Evolutionary conservation across 2,113 vertebrate genomes (phyloP).

Genomic region (Eurypyga helias): DNA sequence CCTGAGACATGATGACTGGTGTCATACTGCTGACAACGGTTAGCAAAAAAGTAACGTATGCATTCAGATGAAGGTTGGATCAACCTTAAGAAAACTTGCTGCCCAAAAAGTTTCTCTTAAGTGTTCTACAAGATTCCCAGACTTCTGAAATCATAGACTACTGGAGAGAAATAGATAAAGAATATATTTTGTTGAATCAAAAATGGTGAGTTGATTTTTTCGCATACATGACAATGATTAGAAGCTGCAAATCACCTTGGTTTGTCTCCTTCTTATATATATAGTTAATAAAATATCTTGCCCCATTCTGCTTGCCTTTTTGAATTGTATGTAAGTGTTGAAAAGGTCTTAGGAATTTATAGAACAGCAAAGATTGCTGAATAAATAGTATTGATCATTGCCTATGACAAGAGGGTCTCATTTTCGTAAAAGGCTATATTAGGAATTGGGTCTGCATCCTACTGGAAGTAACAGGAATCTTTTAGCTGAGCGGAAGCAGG

Average conservation of each 20-base stretch:
- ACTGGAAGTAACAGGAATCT: background rate
- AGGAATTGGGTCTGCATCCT: background rate
- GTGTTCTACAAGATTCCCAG: background rate
- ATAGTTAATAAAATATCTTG: background rate
- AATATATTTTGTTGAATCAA: background rate
- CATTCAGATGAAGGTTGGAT: background rate
- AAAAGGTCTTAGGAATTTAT: background rate
- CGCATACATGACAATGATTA: background rate
- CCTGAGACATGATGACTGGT: background rate
- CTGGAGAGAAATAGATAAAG: background rate
- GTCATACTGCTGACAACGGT: background rate
- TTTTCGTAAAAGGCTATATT: background rate
- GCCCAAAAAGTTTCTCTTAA: background rate
- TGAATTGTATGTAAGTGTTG: background rate
- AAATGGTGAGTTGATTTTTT: background rate
- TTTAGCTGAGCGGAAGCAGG: background rate
- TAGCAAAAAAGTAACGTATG: background rate
- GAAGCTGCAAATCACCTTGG: background rate
- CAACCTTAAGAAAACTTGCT: background rate
- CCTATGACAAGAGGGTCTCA: background rate
- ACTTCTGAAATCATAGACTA: background rate
- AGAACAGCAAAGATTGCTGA: conserved; percentile 1
- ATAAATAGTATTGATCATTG: background rate
- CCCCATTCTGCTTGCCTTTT: background rate
- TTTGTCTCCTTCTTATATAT: background rate